phyloP scores from a whole-genome alignment of 2,113 vertebrate species.

The Promerops cafer region DNA sequence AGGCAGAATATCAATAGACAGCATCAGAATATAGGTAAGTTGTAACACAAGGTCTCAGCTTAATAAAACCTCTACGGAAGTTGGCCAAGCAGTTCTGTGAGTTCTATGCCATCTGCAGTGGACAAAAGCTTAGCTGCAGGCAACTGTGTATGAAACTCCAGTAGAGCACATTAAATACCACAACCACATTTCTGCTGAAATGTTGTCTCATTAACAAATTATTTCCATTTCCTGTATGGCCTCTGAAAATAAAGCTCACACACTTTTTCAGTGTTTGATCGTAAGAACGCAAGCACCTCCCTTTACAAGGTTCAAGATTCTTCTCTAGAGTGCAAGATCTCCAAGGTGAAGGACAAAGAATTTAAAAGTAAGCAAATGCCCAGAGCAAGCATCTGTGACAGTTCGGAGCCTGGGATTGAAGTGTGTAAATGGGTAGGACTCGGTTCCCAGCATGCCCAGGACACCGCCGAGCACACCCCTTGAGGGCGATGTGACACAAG shows the following conservation, averaged over 20 bases:
- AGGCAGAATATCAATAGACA: neutral
- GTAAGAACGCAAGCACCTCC: constrained; percentile 34
- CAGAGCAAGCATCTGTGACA: neutral
- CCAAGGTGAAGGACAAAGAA: neutral
- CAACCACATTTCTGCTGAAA: neutral
- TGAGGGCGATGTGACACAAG: constrained; percentile 32
- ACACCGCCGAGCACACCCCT: neutral
- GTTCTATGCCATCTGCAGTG: neutral
- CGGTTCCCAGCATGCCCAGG: neutral
- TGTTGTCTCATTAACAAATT: constrained; percentile 23
- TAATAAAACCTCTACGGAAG: neutral
- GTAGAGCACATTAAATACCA: neutral
- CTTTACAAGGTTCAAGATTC: neutral
- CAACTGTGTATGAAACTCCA: neutral
- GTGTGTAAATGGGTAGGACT: fast-evolving
- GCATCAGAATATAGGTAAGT: neutral
- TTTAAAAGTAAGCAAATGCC: neutral
- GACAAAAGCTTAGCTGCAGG: neutral
- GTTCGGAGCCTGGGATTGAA: neutral
- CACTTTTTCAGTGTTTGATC: constrained; percentile 47
- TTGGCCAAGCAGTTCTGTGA: neutral
- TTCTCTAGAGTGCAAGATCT: neutral
- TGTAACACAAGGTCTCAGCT: neutral
- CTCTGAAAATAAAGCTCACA: constrained; percentile 60
- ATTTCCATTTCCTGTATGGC: constrained; percentile 68